Evolutionary conservation across 2,113 vertebrate species (phyloP), one percentile per base, ranked within the genome.

Genomic region (Girardinichthys multiradiatus): DNA sequence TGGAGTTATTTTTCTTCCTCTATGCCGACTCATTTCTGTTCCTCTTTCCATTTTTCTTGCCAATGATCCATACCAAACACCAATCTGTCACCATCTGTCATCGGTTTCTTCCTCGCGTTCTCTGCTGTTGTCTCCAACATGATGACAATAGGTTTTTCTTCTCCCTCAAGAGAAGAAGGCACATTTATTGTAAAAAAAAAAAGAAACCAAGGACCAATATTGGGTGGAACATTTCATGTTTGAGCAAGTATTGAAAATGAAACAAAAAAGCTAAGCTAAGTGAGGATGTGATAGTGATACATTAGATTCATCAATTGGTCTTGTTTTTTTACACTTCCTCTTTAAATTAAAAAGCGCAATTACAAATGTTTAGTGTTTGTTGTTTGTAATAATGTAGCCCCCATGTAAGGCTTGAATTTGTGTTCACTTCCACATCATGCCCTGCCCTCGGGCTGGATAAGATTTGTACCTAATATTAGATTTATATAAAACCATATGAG

Each of bases 161-260:
- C 39, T 77, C 63, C 69, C 58, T 62, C 54, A 2, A 64, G 71
- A 26, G 21, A 35, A 37, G 21, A 72, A 70, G 48, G 29, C 54
- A 48, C 69, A 82, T 88, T 86, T 58, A 75, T 67, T 74, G 35
- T 54, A 15, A 69, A 54, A 65, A 27, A 21, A 62, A 14, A 51
- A 64, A 48, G 57, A 30, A 62, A 19, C 37, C n/a, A 15, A 37
- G 63, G 31, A 24, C 37, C 59, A n/a, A 51, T 59, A 62, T 39
- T 19, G 42, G 39, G 45, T 14, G 6, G 26, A 64, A 61, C 24
- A 59, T 64, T 67, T 57, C 68, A 29, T 0, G n/a, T 45, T 64
- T 13, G 3, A 28, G 24, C 45, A 57, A 57, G 26, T 24, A 17
- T 19, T 24, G 13, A 58, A 45, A 30, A 8, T 29, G 35, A 9